phyloP scores from a whole-genome alignment of 2,113 vertebrate genomes.

The Bubo blakistoni region DNA sequence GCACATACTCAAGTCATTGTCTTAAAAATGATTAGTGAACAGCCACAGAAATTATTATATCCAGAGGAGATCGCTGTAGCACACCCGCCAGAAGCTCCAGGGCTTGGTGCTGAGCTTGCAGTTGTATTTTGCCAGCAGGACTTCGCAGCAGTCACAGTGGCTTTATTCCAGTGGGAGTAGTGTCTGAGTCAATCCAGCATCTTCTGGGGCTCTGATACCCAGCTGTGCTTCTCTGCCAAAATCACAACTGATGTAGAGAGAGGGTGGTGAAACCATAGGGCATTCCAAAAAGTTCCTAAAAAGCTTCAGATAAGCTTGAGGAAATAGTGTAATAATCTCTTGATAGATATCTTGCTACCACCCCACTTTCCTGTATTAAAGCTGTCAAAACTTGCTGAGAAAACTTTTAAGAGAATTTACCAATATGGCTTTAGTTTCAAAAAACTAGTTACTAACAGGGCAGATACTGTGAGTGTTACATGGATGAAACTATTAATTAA shows the following conservation, averaged over 20 bases:
- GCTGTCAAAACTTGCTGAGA: background rate
- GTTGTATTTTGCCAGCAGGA: background rate
- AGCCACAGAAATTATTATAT: background rate
- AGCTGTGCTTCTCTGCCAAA: background rate
- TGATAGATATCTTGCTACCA: background rate
- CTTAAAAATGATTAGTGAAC: background rate
- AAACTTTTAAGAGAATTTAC: background rate
- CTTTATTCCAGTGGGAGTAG: background rate
- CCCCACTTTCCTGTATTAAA: background rate
- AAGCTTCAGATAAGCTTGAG: background rate
- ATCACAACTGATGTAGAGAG: background rate
- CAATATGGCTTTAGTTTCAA: background rate
- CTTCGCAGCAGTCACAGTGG: background rate
- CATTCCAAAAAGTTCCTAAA: background rate
- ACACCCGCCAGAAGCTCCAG: background rate
- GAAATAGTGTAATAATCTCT: background rate
- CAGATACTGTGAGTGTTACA: background rate
- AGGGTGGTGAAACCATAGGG: background rate
- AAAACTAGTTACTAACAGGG: background rate
- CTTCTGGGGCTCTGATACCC: background rate
- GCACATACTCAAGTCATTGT: fast-evolving
- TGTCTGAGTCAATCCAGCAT: background rate
- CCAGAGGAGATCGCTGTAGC: background rate
- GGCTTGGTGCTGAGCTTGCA: constrained; percentile 7
- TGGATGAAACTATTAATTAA: constrained; percentile 24